Conservation (phyloP, 92 coral and sea anemone genomes). For the Palythoa grandiflora region DNA sequence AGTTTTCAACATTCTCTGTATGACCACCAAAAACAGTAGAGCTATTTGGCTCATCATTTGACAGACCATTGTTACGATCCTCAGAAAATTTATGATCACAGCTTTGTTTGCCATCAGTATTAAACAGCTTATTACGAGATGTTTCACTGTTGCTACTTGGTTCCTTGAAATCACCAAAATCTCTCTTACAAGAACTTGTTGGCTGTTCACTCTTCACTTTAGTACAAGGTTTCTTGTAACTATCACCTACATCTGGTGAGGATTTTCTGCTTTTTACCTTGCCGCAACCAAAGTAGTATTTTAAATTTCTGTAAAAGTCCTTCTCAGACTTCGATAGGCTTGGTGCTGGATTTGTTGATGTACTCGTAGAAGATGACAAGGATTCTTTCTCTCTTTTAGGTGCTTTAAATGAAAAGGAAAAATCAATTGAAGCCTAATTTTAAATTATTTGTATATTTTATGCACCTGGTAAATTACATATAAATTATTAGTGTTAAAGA, state of each 20-base stretch:
- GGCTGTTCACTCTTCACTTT: constrained; percentile 4
- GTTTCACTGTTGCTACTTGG: neutral
- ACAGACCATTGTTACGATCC: neutral
- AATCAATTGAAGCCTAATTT: neutral
- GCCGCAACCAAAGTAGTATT: constrained; percentile 66
- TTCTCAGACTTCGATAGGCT: constrained; percentile 36
- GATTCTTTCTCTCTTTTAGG: constrained; percentile 20
- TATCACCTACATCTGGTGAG: neutral
- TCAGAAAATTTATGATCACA: neutral
- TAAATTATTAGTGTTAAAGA: too few species aligned
- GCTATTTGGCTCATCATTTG: neutral
- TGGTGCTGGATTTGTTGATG: neutral
- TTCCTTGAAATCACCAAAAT: neutral
- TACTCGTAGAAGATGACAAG: neutral
- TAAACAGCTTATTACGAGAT: neutral
- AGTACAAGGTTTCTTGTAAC: neutral
- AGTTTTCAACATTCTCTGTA: neutral
- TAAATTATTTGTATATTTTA: too few species aligned
- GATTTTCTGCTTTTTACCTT: constrained; percentile 51
- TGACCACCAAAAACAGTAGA: neutral
- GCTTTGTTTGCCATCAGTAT: neutral
- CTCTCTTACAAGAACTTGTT: neutral
- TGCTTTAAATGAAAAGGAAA: neutral
- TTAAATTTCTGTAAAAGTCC: constrained; percentile 74
- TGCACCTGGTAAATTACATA: too few species aligned